phyloP scores from a whole-genome alignment of 2,888 invertebrate genomes.

The Odontocerum albicorne region DNA sequence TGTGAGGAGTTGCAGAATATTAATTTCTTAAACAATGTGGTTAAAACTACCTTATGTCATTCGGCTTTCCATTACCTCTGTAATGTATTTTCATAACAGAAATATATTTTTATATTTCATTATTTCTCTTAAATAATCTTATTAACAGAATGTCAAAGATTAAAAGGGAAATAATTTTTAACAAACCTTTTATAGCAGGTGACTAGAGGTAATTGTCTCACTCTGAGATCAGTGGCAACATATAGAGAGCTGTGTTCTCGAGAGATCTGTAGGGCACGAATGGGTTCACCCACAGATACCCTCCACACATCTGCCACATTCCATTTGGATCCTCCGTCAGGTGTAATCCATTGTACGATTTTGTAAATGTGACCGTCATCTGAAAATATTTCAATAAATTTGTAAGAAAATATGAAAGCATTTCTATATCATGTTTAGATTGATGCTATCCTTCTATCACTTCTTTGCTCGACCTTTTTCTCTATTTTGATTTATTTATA shows the following conservation, averaged over 20 bases:
- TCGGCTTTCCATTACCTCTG: too few species aligned
- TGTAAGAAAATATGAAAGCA: too few species aligned
- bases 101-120: too few species aligned
- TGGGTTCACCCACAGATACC: conserved; percentile 58
- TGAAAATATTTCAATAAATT: conserved; percentile 38
- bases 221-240: conserved; percentile 60
- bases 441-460: too few species aligned
- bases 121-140: too few species aligned
- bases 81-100: too few species aligned
- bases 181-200: conserved; percentile 45
- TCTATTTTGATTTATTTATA: too few species aligned
- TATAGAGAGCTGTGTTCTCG: conserved; percentile 58
- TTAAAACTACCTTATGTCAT: too few species aligned
- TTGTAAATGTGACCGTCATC: conserved; percentile 65
- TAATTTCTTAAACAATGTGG: too few species aligned
- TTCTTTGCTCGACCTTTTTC: too few species aligned
- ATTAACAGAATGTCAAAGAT: neutral
- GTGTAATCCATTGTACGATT: conserved; percentile 62
- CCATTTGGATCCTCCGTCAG: conserved; percentile 55
- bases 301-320: conserved; percentile 62
- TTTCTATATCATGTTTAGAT: too few species aligned
- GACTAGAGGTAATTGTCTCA: conserved; percentile 59
- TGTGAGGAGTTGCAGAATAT: too few species aligned
- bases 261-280: conserved; percentile 62
- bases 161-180: neutral